These are phyloP conservation scores for Podocnemis expansa DNA, from an alignment of 2,113 vertebrate genomes.

Conservation along the genomic window DNA sequence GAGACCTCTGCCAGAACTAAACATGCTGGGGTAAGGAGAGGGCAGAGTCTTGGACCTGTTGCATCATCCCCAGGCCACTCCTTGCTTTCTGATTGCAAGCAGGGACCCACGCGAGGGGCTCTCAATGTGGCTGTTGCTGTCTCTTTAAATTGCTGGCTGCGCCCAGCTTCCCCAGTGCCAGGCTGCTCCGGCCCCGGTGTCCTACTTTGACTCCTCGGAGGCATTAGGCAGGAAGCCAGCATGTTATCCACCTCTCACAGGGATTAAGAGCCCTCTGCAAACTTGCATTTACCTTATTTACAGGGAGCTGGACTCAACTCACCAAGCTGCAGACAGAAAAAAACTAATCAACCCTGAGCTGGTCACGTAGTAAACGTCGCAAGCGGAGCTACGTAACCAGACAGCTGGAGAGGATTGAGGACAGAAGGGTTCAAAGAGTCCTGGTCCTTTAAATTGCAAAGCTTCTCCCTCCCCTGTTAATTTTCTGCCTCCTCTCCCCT, in stretches of 20 bases:
- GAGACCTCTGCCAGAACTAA: too few relatives aligned
- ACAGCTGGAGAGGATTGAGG: background rate
- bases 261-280: background rate
- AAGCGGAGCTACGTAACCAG: background rate
- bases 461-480: background rate
- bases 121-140: background rate
- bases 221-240: background rate
- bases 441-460: background rate
- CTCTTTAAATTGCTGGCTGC: background rate
- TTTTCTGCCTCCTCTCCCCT: background rate
- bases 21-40: background rate
- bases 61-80: too few relatives aligned
- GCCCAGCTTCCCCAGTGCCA: background rate
- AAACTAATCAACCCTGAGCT: background rate
- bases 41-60: background rate
- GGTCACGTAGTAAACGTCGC: background rate
- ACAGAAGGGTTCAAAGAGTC: background rate
- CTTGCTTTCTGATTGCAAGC: background rate
- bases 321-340: background rate
- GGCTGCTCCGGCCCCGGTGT: background rate
- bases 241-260: background rate
- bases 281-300: background rate
- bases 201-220: background rate
- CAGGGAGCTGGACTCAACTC: background rate
- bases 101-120: background rate